Evolutionary conservation across 2,797 vertebrate genomes (phyloP).

Genomic region (Coregonus suidteri): DNA sequence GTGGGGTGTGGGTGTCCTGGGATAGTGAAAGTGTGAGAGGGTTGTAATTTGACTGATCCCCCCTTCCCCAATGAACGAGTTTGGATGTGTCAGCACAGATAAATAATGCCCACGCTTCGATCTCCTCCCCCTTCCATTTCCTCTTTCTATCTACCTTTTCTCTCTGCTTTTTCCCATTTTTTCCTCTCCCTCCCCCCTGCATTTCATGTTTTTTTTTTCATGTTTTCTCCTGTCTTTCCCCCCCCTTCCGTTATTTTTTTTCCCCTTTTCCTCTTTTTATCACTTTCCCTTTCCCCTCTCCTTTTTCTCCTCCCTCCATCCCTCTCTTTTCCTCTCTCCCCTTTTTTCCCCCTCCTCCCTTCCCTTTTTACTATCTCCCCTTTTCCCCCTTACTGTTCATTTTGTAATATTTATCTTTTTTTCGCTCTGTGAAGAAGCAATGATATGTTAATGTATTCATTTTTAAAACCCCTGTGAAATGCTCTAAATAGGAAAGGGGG

Average conservation of each 20-base stretch:
- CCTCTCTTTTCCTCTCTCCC: conserved; percentile 26
- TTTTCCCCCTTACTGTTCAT: neutral
- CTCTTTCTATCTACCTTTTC: conserved; percentile 13
- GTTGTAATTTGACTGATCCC: conserved; percentile 74
- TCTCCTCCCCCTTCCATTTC: too few relatives aligned
- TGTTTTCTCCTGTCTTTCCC: conserved; percentile 59
- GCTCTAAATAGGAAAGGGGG: conserved; percentile 44
- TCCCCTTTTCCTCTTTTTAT: conserved; percentile 26
- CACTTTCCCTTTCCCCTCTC: neutral
- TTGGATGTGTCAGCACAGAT: conserved; percentile 78
- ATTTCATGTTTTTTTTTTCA: conserved; percentile 9
- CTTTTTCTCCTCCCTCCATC: conserved; percentile 26
- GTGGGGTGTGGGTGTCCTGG: neutral
- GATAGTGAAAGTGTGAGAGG: conserved; percentile 60
- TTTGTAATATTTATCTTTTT: neutral
- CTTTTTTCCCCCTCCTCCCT: conserved; percentile 15
- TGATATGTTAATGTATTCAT: conserved; percentile 49
- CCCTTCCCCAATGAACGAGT: too few relatives aligned
- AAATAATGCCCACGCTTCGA: conserved; percentile 73
- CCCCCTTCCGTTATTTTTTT: conserved; percentile 37
- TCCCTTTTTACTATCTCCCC: neutral
- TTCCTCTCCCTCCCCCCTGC: conserved; percentile 49
- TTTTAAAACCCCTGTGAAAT: too few relatives aligned
- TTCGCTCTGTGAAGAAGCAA: neutral
- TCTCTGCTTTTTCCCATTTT: conserved; percentile 65